Percentiles rank a stretch among this genome's conserved stretches.
phyloP scores from a whole-genome alignment of 2,888 invertebrate species.

The Troilus luridus region DNA sequence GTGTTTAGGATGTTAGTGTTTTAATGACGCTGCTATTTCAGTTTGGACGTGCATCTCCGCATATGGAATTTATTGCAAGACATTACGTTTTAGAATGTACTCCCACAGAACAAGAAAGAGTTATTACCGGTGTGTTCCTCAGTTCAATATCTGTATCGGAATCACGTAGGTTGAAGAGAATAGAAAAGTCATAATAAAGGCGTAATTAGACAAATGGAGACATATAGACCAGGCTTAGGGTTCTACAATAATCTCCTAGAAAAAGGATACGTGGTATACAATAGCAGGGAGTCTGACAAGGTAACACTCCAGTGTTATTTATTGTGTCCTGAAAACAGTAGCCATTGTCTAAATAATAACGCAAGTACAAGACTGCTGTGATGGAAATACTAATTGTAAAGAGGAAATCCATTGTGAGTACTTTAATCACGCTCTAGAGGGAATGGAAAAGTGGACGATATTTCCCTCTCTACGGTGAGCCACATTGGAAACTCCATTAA shows the following conservation, averaged over 20 bases:
- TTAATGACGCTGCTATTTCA: neutral
- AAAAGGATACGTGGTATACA: constrained; percentile 1
- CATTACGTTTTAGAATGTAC: neutral
- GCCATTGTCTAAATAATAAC: neutral
- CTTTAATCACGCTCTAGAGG: neutral
- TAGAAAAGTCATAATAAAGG: neutral
- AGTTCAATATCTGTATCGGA: neutral
- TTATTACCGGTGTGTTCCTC: neutral
- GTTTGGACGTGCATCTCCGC: neutral
- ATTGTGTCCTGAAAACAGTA: neutral
- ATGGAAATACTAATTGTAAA: neutral
- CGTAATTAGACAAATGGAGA: constrained; percentile 31
- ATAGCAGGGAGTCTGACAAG: neutral
- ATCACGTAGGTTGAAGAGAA: neutral
- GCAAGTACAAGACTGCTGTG: constrained; percentile 4
- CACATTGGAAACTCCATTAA: neutral
- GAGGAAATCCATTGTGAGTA: neutral
- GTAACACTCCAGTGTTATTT: constrained; percentile 3
- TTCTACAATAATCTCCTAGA: neutral
- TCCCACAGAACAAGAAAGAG: neutral
- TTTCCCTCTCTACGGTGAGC: neutral
- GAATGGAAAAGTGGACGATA: neutral
- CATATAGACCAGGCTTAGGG: neutral
- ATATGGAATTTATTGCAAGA: neutral
- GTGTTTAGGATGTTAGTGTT: neutral